Base-by-base conservation (phyloP, 2,888 invertebrate genomes). In the Heliconius cydno region DNA sequence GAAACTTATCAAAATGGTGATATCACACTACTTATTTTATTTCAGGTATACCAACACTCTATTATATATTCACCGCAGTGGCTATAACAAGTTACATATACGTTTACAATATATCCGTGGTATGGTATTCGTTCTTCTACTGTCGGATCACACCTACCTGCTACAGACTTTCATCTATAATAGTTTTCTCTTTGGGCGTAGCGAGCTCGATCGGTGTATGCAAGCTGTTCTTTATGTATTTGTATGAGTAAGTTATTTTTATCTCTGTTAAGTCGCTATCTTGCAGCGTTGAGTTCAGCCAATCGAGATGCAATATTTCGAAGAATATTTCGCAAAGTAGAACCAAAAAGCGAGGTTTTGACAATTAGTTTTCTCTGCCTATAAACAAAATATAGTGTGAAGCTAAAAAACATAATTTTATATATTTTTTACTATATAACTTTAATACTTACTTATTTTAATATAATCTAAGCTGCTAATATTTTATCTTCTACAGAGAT, bases 171-270 rank as follows among this genome's bases (percentile, higher is more conserved):
- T 73, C 73, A 7, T 30, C 73, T 34, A 38, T 73, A n/a, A 73
- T 73, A 15, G 73, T 73, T 9, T 73, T 73, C 25, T 73, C 73
- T 73, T 15, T 73, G n/a, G 73, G 73, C 13, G 73, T 73, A n/a
- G 60, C 73, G 7, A 73, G 73, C 10, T 34, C 73, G 13, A 73
- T 73, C 5, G 73, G 73, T 22, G 38, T 73, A n/a, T 60, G 25
- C 34, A 73, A 73, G 60, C 10, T 73, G 6, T 60, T 73, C 15
- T 73, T 73, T 7, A 73, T 73, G 73, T 73, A 73, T 38, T 60
- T 73, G 60, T 60, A 73, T 73, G 73, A 73, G 73, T 73, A 73
- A 73, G 73, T 19, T 52, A 19, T 0, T 6, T 38, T 67, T 34
- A 34, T 67, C 3, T 60, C n/a, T 60, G 3, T 3, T 12, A n/a